Evolutionary conservation across 2,888 invertebrate species (phyloP), one percentile per base, ranked within the genome.

Genomic region (Agonopterix heracliana): DNA sequence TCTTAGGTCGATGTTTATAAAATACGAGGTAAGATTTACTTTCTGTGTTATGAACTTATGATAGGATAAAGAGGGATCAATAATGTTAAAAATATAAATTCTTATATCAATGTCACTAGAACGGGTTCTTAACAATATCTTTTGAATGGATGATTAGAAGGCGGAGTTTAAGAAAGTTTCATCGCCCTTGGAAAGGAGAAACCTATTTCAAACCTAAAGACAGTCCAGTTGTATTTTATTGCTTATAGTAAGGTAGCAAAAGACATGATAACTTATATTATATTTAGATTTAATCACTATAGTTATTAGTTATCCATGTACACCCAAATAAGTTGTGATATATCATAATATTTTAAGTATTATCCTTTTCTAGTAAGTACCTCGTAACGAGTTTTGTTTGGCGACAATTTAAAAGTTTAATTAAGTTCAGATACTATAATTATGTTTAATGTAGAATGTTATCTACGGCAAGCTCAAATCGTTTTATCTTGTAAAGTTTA

Each of bases 141-240:
- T 26, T 43, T 47, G 49, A 48, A 45, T 9, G 48, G 48, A 52
- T 49, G 54, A 34, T 48, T 48, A 42, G 45, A 47, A 26, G 48
- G 44, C 35, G 35, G 36, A 41, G 8, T 12, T 38, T 11, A 42
- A 41, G 35, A 51, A 46, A 48, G 52, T 53, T 45, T 52, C 43
- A 52, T 59, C 60, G 54, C 59, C 57, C 54, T 53, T 57, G 55
- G 51, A 49, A 48, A 51, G 47, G 51, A 66, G 75, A 80, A 83
- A 82, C 77, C 81, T 84, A 84, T 85, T 84, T 85, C 84, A 82
- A 82, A 79, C 74, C 81, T 79, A 68, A 70, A 75, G 67, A 75
- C 72, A 77, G 79, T 81, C 74, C 76, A 84, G 65, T 71, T 67
- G 66, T 67, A 72, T 60, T 61, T 59, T 61, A 68, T 69, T 71